A percentile compares a stretch with the other conserved stretches of the same genome.
Evolutionary conservation across 2,888 invertebrate species (phyloP).

Genomic region (Cephus nigrinus): DNA sequence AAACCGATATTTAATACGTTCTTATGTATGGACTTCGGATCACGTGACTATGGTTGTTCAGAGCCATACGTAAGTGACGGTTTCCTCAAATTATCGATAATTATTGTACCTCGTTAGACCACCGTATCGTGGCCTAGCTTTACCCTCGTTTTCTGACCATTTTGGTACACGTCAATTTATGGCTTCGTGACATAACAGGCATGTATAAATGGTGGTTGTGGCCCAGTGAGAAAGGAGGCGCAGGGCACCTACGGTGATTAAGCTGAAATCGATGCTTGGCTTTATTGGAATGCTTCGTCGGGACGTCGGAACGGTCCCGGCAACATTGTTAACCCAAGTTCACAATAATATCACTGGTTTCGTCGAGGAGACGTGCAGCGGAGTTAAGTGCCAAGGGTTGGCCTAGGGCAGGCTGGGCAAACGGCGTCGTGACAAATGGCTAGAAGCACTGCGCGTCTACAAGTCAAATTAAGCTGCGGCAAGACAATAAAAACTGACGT

Average conservation of each 20-base stretch:
- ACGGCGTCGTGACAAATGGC: background rate
- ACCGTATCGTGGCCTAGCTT: background rate
- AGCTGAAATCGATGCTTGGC: constrained; percentile 8
- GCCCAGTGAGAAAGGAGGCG: background rate
- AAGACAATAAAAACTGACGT: background rate
- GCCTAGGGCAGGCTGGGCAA: background rate
- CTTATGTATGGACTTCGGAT: background rate
- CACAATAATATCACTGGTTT: background rate
- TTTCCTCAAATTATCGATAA: background rate
- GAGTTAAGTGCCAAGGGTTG: background rate
- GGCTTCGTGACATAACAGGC: background rate
- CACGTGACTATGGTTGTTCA: background rate
- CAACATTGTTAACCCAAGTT: background rate
- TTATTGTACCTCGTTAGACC: background rate
- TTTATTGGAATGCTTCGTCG: constrained; percentile 1
- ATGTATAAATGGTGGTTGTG: background rate
- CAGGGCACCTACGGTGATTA: constrained; percentile 1
- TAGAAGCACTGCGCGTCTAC: background rate
- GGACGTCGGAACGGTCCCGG: background rate
- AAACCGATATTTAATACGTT: background rate
- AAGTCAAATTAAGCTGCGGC: background rate
- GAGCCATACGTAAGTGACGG: background rate
- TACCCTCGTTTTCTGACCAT: background rate
- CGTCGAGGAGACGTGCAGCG: background rate
- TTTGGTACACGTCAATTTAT: background rate